Evolutionary conservation across 2,888 invertebrate species (phyloP), one percentile per base, ranked within the genome.

Genomic region (Drosophila paramelanica): DNA sequence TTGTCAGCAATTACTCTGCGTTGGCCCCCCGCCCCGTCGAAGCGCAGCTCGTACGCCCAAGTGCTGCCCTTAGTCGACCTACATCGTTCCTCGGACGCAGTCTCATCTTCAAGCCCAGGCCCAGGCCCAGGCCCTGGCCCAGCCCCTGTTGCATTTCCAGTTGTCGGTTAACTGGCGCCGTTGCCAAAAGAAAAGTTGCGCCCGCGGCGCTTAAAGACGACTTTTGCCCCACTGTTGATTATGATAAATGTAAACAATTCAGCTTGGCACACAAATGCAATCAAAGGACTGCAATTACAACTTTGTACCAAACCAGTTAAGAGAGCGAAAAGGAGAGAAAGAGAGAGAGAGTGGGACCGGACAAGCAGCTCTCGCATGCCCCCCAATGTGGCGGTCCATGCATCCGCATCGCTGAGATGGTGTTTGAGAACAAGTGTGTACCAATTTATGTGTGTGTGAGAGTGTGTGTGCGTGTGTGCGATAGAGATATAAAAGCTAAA

Each of bases 401-500:
- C 82, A 81, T 81, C 61, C 65, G 81, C 72, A 69, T 49, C 66
- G 58, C 67, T 46, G n/a, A 31, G 10, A 31, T 3, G 0, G 31
- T n/a, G 27, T 39, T 55, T 33, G 42, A 50, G 67, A 66, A 67
- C 53, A 42, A 53, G 36, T 55, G 55, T 71, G 61, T 47, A 56
- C 46, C n/a, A 31, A n/a, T 41, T n/a, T 17, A 17, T 61, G 3
- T 43, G 10, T 52, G 20, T 51, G 5, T 25, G 14, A 42, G 5
- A 20, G 2, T 47, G 38, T 73, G 49, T 67, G 60, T 68, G 33
- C 73, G 58, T 60, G 73, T 88, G 78, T 88, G 74, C 79, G 85
- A 90, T 90, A 90, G 90, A 91, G 91, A 90, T 91, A 90, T 90
- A 91, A 90, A 89, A 89, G 85, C 90, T 88, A 91, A 91, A 91